Evolutionary conservation across 2,888 invertebrate species (phyloP).

Genomic region (Chrysolina americana): DNA sequence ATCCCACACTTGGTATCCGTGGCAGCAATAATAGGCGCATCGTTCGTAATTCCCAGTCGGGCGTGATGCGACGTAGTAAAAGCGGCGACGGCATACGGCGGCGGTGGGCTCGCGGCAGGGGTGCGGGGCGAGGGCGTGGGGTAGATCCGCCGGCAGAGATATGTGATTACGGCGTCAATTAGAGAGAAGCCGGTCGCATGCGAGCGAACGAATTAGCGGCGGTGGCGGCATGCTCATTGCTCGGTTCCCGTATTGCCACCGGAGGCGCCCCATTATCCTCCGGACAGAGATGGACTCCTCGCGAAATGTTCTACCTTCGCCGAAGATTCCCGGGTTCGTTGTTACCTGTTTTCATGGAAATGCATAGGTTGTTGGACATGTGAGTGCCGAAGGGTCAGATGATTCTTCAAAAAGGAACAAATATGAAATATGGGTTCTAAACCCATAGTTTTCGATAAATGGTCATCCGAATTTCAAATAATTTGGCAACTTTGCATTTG

Average conservation of each 20-base stretch:
- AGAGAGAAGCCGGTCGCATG: constrained; percentile 58
- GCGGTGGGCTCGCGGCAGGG: constrained; percentile 36
- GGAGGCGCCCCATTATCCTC: constrained; percentile 53
- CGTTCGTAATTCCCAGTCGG: constrained; percentile 40
- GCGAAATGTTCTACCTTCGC: neutral
- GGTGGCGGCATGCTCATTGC: constrained; percentile 49
- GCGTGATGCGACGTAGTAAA: constrained; percentile 38
- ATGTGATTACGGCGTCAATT: constrained; percentile 64
- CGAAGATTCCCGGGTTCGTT: neutral
- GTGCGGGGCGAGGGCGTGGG: constrained; percentile 57
- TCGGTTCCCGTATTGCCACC: constrained; percentile 53
- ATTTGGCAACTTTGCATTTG: too few relatives aligned
- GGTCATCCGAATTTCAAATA: too few relatives aligned
- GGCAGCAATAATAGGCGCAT: constrained; percentile 36
- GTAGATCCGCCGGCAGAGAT: constrained; percentile 58
- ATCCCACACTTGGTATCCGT: constrained; percentile 36
- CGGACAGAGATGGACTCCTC: constrained; percentile 31
- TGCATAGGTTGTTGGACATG: too few relatives aligned
- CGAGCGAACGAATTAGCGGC: constrained; percentile 57
- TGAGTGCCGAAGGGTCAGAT: too few relatives aligned
- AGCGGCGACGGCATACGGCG: constrained; percentile 32
- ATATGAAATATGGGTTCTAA: neutral
- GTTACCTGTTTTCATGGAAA: too few relatives aligned
- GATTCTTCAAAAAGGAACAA: too few relatives aligned
- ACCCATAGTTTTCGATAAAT: too few relatives aligned